A percentile compares a stretch with the other conserved stretches of the same genome.
Conservation (phyloP, 2,113 vertebrate species). For the Rhadina sibilatrix region DNA sequence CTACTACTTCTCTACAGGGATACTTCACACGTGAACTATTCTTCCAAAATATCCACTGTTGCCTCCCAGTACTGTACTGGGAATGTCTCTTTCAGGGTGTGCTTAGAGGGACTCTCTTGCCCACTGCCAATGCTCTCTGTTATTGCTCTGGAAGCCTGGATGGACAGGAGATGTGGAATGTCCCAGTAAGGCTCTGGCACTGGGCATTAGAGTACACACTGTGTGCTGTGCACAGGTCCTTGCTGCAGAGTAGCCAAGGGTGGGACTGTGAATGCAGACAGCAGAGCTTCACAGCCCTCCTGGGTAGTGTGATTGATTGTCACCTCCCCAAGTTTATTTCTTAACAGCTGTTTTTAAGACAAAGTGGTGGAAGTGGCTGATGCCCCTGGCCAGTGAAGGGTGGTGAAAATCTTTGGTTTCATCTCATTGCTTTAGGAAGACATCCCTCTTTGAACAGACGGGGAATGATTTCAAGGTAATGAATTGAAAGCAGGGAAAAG, state of each 20-base stretch:
- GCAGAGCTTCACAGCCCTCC: not conserved
- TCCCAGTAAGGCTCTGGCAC: not conserved
- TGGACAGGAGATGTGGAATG: not conserved
- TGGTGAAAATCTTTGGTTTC: not conserved
- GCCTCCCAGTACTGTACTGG: not conserved
- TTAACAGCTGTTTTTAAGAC: not conserved
- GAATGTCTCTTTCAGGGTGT: not conserved
- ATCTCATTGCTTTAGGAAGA: not conserved
- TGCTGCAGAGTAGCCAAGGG: not conserved
- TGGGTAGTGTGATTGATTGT: not conserved
- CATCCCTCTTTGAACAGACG: not conserved
- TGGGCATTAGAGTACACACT: fast-evolving
- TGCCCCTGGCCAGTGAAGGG: not conserved
- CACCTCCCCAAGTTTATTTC: not conserved
- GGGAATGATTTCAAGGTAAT: not conserved
- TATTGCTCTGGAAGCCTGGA: not conserved
- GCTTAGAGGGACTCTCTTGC: not conserved
- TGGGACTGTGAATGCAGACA: not conserved
- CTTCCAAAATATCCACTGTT: not conserved
- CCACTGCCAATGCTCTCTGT: not conserved
- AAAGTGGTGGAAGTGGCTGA: not conserved
- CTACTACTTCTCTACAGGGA: fast-evolving
- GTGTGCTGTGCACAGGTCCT: not conserved
- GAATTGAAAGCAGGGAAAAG: not conserved
- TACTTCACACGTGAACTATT: not conserved